These are phyloP conservation scores for Chelonus formosanus DNA, from an alignment of 2,888 invertebrate species.

Conservation along the genomic window DNA sequence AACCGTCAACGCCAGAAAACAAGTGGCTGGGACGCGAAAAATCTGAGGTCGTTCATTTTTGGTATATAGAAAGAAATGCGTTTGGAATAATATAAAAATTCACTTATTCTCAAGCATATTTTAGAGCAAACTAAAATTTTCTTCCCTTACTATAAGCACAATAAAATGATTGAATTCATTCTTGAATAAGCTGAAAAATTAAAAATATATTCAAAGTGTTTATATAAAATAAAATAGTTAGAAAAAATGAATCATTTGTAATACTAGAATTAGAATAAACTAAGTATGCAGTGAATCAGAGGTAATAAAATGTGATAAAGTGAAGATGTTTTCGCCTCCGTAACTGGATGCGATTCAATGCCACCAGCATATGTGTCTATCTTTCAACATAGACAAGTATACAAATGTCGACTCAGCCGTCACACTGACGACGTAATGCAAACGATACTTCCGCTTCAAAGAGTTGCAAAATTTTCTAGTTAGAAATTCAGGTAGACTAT, in stretches of 20 bases:
- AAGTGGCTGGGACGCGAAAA: conserved; percentile 40
- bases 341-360: conserved; percentile 46
- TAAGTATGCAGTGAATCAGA: conserved; percentile 32
- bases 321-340: conserved; percentile 31
- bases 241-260: background rate
- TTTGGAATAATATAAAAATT: conserved; percentile 7
- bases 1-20: conserved; percentile 42
- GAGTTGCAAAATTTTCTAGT: conserved; percentile 18
- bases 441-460: conserved; percentile 30
- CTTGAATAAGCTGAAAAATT: too few species aligned
- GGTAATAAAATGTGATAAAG: conserved; percentile 15
- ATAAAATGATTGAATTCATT: too few species aligned
- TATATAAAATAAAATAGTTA: too few species aligned
- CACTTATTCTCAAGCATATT: background rate
- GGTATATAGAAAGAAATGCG: conserved; percentile 10
- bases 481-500: conserved; percentile 18
- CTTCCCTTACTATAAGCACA: too few species aligned
- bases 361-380: conserved; percentile 27
- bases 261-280: background rate
- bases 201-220: too few species aligned
- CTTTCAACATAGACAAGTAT: background rate
- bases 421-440: conserved; percentile 16
- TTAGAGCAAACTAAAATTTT: too few species aligned
- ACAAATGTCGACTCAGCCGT: background rate
- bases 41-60: conserved; percentile 31